phyloP scores from a whole-genome alignment of 2,797 vertebrate species.

The Limosa lapponica region DNA sequence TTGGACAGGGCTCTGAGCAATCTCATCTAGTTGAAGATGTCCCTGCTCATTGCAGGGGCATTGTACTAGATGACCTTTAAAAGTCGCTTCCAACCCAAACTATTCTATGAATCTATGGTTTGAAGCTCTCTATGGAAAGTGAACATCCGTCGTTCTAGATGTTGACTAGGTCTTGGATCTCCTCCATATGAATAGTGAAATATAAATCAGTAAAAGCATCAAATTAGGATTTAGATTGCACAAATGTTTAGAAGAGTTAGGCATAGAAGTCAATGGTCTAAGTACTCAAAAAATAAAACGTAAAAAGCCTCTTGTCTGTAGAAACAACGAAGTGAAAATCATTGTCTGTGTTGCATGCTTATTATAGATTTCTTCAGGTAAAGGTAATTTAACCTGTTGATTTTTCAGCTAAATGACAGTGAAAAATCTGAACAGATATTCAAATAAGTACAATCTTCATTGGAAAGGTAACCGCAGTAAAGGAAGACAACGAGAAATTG shows the following conservation, averaged over 20 bases:
- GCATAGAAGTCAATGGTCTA: background rate
- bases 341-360: background rate
- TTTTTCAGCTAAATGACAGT: background rate
- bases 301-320: background rate
- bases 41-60: fast-evolving
- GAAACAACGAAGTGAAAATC: background rate
- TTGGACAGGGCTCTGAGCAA: background rate
- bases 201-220: background rate
- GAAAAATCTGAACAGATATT: background rate
- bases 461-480: background rate
- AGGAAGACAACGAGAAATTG: fast-evolving
- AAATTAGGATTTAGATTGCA: background rate
- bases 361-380: background rate
- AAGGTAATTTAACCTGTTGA: background rate
- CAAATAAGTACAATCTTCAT: background rate
- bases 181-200: background rate
- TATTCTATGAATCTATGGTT: background rate
- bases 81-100: background rate
- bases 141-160: background rate
- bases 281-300: background rate
- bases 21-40: background rate
- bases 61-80: background rate
- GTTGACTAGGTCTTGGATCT: background rate
- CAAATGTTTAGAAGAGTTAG: background rate
- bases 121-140: background rate